A percentile compares a stretch with the other conserved stretches of the same genome.
Conservation (phyloP, 2,797 vertebrate species). For the Cossypha caffra region DNA sequence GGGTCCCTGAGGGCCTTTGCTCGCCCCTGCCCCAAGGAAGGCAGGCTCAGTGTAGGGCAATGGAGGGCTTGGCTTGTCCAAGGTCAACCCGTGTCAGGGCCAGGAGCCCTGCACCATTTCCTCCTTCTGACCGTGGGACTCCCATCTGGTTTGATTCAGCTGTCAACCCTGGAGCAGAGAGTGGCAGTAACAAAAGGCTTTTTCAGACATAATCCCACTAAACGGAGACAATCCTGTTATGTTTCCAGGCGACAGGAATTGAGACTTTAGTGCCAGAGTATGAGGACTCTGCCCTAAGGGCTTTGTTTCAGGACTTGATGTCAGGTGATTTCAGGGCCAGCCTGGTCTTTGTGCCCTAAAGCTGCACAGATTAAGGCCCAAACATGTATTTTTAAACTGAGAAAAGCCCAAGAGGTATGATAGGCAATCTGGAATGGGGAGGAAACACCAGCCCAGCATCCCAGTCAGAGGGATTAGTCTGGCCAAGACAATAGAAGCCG, state of each 20-base stretch:
- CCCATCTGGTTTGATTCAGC: slow-evolving; percentile 60
- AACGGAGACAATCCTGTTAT: slow-evolving; percentile 65
- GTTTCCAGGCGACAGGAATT: slow-evolving; percentile 65
- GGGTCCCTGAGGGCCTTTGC: not conserved
- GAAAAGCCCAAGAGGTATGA: slow-evolving; percentile 55
- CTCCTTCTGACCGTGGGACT: slow-evolving; percentile 3
- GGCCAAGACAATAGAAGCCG: slow-evolving; percentile 42
- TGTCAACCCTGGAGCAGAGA: slow-evolving; percentile 54
- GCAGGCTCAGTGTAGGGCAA: not conserved
- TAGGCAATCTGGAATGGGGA: slow-evolving; percentile 28
- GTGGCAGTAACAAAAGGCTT: slow-evolving; percentile 64
- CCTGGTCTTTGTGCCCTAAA: slow-evolving; percentile 57
- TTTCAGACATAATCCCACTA: slow-evolving; percentile 63
- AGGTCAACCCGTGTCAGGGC: slow-evolving; percentile 1
- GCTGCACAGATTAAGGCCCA: slow-evolving; percentile 56
- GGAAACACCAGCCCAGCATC: not conserved
- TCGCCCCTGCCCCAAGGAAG: not conserved
- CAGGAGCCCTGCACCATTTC: slow-evolving; percentile 1
- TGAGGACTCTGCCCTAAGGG: slow-evolving; percentile 61
- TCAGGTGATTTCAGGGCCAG: slow-evolving; percentile 59
- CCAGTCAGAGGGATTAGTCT: slow-evolving; percentile 49
- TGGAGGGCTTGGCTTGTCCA: not conserved
- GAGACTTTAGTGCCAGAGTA: slow-evolving; percentile 59
- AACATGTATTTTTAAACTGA: slow-evolving; percentile 60
- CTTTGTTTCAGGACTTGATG: slow-evolving; percentile 47